Percentiles rank a stretch among this genome's conserved stretches.
These are phyloP conservation scores for Daboia siamensis DNA, from an alignment of 2,113 vertebrate genomes.

Conservation along the genomic window DNA sequence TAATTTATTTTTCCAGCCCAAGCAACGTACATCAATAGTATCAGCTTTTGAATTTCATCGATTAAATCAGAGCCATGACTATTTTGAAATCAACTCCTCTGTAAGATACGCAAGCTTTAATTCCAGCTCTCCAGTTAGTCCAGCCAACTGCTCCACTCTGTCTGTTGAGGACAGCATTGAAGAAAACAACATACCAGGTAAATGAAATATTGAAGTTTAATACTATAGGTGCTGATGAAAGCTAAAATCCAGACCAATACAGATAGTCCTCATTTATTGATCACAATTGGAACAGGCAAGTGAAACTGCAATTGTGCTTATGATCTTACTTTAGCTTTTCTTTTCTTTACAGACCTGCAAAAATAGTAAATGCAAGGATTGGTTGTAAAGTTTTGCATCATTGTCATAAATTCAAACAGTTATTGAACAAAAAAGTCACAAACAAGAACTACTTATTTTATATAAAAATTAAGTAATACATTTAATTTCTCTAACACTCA, in stretches of 20 bases:
- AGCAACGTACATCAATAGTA: slow-evolving; percentile 93
- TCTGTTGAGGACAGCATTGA: slow-evolving; percentile 77
- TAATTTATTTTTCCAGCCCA: slow-evolving; percentile 76
- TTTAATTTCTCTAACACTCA: neutral
- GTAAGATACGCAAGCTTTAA: slow-evolving; percentile 85
- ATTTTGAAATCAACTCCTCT: slow-evolving; percentile 90
- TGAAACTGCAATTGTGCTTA: neutral
- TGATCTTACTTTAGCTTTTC: neutral
- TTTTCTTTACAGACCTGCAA: neutral
- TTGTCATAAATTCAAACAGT: neutral
- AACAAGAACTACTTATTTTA: neutral
- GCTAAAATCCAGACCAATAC: slow-evolving; percentile 2
- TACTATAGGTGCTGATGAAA: neutral
- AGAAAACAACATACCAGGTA: slow-evolving; percentile 77
- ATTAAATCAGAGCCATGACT: slow-evolving; percentile 88
- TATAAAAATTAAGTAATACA: neutral
- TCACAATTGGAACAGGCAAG: neutral
- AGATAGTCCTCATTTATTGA: neutral
- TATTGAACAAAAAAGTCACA: neutral
- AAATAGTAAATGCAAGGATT: neutral
- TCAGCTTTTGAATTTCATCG: slow-evolving; percentile 90
- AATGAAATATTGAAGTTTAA: slow-evolving; percentile 22
- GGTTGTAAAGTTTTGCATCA: neutral
- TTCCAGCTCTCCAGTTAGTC: slow-evolving; percentile 84
- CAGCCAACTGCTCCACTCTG: slow-evolving; percentile 76